Conservation (phyloP, 2,888 invertebrate species). For the Hydroisotoma schaefferi region DNA sequence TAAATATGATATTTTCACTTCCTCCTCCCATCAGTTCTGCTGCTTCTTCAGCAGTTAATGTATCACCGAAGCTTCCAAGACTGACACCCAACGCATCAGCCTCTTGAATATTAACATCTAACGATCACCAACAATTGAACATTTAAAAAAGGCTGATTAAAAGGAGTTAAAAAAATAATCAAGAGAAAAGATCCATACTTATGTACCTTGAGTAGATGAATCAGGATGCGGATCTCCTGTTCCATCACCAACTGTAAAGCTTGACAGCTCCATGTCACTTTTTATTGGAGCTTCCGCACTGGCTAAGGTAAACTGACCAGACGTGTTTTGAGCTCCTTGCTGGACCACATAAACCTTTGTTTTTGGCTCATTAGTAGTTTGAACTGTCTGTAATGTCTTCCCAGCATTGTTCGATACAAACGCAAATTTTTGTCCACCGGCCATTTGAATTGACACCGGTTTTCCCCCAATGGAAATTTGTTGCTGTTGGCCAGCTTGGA, state of each 20-base stretch:
- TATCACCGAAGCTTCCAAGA: conserved; percentile 18
- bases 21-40: conserved; percentile 22
- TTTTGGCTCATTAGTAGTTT: conserved; percentile 7
- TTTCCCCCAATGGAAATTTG: conserved; percentile 68
- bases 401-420: conserved; percentile 24
- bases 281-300: conserved; percentile 61
- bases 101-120: conserved; percentile 25
- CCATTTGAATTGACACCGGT: conserved; percentile 68
- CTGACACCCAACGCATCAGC: conserved; percentile 26
- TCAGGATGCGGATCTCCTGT: conserved; percentile 56
- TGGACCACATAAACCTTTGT: conserved; percentile 14
- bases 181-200: background rate
- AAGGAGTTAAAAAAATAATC: conserved; percentile 4
- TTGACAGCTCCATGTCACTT: conserved; percentile 62
- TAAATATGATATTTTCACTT: no score
- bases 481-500: conserved; percentile 51
- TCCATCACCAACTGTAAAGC: conserved; percentile 62
- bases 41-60: conserved; percentile 22
- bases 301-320: conserved; percentile 12
- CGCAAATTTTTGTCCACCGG: conserved; percentile 50
- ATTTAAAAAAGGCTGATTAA: no score
- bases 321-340: background rate
- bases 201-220: conserved; percentile 2
- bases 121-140: conserved; percentile 11
- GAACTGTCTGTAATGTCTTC: conserved; percentile 11